Evolutionary conservation across 2,797 vertebrate genomes (phyloP).

Genomic region (Hirundo rustica): DNA sequence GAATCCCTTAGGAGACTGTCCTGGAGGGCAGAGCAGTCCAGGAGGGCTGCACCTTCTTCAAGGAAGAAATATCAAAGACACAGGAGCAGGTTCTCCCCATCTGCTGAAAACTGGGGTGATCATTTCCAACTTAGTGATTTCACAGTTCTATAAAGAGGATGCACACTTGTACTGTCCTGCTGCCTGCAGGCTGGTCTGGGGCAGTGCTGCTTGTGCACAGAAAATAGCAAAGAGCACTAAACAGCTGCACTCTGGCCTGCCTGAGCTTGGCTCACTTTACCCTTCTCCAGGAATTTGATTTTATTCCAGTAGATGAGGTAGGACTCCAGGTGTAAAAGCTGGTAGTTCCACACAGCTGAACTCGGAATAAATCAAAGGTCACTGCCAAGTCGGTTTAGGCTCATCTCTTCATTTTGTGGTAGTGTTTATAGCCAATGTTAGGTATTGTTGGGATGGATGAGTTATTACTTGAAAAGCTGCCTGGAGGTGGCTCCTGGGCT

Average conservation of each 20-base stretch:
- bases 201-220: neutral
- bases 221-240: neutral
- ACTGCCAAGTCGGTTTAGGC: neutral
- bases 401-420: neutral
- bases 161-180: fast-evolving
- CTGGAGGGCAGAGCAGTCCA: neutral
- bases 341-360: neutral
- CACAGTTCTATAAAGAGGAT: fast-evolving
- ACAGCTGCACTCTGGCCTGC: neutral
- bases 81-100: fast-evolving
- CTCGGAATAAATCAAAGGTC: neutral
- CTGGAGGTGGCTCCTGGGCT: fast-evolving
- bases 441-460: neutral
- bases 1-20: neutral
- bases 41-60: neutral
- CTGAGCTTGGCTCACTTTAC: neutral
- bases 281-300: neutral
- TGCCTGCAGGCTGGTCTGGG: neutral
- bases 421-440: neutral
- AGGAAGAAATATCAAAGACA: neutral
- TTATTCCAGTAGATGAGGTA: neutral
- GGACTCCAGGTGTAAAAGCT: neutral
- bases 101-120: neutral
- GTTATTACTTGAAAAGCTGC: neutral
- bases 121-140: fast-evolving